Conservation (phyloP, 2,888 invertebrate species). For the Agrochola lychnidis region DNA sequence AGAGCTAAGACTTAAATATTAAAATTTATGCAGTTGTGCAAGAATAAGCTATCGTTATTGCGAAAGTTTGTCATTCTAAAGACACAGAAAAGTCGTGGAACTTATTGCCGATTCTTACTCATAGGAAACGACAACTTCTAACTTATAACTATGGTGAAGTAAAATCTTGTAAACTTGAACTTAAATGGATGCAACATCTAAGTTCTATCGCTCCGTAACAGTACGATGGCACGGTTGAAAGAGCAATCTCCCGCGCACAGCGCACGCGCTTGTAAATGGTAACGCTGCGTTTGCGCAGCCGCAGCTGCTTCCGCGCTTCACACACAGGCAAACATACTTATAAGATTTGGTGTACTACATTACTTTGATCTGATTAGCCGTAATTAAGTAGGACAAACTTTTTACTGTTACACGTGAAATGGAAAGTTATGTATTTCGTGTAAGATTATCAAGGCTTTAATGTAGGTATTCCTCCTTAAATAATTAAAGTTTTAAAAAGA, state of each 20-base stretch:
- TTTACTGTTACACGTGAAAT: conserved; percentile 38
- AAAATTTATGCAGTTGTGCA: too few relatives aligned
- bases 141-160: neutral
- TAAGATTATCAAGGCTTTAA: neutral
- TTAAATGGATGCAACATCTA: conserved; percentile 7
- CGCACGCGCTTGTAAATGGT: conserved; percentile 21
- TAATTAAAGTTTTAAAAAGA: neutral
- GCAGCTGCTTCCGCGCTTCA: conserved; percentile 52
- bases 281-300: conserved; percentile 22
- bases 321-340: conserved; percentile 28
- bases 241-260: conserved; percentile 36
- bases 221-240: conserved; percentile 46
- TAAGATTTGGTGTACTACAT: conserved; percentile 22
- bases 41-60: too few relatives aligned
- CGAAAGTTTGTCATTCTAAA: too few relatives aligned
- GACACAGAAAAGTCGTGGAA: too few relatives aligned
- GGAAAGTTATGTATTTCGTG: conserved; percentile 23
- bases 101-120: neutral
- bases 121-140: neutral
- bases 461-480: neutral
- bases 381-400: conserved; percentile 21
- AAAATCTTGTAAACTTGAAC: conserved; percentile 1
- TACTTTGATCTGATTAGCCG: conserved; percentile 40
- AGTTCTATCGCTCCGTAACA: conserved; percentile 1
- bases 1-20: too few relatives aligned